phyloP scores from a whole-genome alignment of 2,113 vertebrate species.

The Cyprinus carpio region DNA sequence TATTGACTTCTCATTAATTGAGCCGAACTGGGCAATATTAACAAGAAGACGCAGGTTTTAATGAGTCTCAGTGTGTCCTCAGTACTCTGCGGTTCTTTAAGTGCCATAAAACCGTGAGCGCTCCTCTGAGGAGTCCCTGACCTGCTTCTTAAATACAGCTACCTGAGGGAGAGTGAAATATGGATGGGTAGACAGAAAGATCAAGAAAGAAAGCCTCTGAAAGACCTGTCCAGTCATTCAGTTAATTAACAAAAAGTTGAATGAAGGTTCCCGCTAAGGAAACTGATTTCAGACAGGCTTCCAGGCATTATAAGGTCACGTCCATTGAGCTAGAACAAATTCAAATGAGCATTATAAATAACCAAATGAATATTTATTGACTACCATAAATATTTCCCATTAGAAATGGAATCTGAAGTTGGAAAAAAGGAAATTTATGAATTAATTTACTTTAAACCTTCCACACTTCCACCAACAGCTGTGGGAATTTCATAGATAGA shows the following conservation, averaged over 20 bases:
- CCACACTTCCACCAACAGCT: neutral
- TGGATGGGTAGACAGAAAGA: conserved; percentile 45
- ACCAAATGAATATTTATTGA: neutral
- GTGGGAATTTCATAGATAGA: neutral
- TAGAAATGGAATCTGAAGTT: neutral
- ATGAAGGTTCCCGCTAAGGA: neutral
- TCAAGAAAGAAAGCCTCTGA: neutral
- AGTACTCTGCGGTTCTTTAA: conserved; percentile 51
- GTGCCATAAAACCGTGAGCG: conserved; percentile 53
- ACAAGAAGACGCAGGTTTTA: conserved; percentile 65
- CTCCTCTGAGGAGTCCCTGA: conserved; percentile 55
- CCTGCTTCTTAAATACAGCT: conserved; percentile 58
- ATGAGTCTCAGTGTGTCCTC: conserved; percentile 58
- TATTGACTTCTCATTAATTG: conserved; percentile 74
- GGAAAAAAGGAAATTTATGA: neutral
- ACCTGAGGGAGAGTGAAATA: conserved; percentile 30
- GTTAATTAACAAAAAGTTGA: neutral
- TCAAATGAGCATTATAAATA: neutral
- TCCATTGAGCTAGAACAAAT: conserved; percentile 5
- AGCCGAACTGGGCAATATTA: conserved; percentile 67
- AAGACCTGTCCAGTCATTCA: neutral
- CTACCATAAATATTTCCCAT: neutral
- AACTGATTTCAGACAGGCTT: neutral
- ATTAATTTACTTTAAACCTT: neutral
- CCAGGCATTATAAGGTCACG: neutral